Percentiles rank a stretch among this genome's conserved stretches.
Evolutionary conservation across 2,113 vertebrate genomes (phyloP).

Genomic region (Phrynosoma blainvillii): DNA sequence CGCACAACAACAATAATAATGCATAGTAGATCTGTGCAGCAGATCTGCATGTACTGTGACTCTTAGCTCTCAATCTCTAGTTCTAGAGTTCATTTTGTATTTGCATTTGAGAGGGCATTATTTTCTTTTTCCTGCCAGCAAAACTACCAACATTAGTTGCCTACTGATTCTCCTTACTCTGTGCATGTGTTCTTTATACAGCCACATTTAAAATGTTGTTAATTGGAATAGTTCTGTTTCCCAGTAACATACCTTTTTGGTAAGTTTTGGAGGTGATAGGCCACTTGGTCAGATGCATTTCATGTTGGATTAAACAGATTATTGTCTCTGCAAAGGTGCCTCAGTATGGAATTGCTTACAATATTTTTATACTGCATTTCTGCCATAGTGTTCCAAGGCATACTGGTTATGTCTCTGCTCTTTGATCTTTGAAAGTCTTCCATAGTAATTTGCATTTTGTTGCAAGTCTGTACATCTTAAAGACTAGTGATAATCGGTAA

Average conservation of each 20-base stretch:
- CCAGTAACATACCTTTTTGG: no score
- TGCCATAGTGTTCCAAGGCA: neutral
- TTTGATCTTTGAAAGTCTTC: constrained; percentile 11
- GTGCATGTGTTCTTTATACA: neutral
- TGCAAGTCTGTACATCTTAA: neutral
- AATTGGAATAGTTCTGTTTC: neutral
- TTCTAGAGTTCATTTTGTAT: neutral
- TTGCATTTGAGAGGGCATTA: neutral
- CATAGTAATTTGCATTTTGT: neutral
- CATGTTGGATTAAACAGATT: neutral
- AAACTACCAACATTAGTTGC: neutral
- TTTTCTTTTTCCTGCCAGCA: neutral
- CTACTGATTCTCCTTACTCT: neutral
- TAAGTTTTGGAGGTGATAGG: neutral
- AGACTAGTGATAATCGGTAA: neutral
- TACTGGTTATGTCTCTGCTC: neutral
- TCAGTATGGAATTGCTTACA: neutral
- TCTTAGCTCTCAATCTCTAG: no score
- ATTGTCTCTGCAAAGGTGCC: neutral
- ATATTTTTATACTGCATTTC: neutral
- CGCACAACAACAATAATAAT: no score
- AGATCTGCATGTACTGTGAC: neutral
- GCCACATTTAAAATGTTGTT: no score
- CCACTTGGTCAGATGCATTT: neutral
- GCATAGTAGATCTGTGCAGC: no score